Base-by-base conservation (phyloP, 2,797 vertebrate species). In the Mormyrus proboscirostris region DNA sequence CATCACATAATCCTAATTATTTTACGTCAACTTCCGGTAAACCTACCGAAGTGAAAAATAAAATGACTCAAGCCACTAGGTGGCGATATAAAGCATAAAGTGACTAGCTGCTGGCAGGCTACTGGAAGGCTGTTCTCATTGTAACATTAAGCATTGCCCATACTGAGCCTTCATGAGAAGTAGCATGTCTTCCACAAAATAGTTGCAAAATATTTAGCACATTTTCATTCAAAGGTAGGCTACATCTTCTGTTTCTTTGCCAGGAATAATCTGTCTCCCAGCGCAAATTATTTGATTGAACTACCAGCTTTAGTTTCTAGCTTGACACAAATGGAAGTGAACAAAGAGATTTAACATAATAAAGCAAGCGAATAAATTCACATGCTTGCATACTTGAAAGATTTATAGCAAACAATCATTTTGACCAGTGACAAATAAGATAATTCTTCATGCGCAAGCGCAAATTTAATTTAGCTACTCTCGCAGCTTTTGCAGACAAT, bases 71-170 rank as follows among this genome's bases (percentile, higher is more conserved):
- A 14, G 16, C 69, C 90, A 90, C 84, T 89, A 89, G 90, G 69
- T 89, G 90, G 88, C 69, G 65, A 69, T 16, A 76, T 57, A 90
- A 88, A 86, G 82, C 82, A 90, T 49, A 51, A 88, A 85, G 87
- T 79, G 33, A 51, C 49, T 25, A 22, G 59, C 83, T 51, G 6
- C 33, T 65, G 38, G 22, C n/a, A 55, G 44, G 82, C 5, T 2
- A 19, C 2, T 10, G 16, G 22, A 25, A 33, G 5, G 33, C 41
- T 44, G n/a, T 33, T 65, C 16, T 9, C 22, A 84, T 47, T 22
- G 14, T 65, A 41, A 76, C 38, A 19, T 76, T 41, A 16, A 41
- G 14, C 69, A 79, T 16, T n/a, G 4, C 73, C 4, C 73, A 2
- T 41, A 44, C 2, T 44, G 73, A 79, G 14, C 73, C 38, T 44